phyloP scores from a whole-genome alignment of 2,113 vertebrate species.

The Mirounga angustirostris region DNA sequence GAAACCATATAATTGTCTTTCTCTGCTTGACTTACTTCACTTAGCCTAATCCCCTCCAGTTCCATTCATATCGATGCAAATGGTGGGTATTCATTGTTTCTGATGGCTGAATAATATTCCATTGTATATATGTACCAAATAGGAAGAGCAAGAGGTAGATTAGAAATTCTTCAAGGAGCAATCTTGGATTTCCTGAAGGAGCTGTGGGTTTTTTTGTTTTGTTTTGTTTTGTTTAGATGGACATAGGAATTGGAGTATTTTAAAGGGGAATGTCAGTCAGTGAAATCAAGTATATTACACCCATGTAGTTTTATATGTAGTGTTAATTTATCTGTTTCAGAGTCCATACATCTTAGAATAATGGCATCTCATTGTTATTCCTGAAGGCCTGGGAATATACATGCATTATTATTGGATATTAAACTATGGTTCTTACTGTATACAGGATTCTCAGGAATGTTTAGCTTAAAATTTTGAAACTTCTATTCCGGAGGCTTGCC shows the following conservation, averaged over 20 bases:
- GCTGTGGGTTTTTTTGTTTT: neutral
- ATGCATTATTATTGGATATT: neutral
- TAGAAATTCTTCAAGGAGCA: neutral
- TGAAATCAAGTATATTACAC: neutral
- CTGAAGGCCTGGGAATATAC: neutral
- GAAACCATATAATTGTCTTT: too few species aligned
- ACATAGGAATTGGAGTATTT: conserved; percentile 44
- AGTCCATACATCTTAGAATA: conserved; percentile 2
- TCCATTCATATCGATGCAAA: too few species aligned
- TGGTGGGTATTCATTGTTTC: too few species aligned
- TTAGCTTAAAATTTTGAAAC: conserved; percentile 18
- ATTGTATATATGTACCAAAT: neutral
- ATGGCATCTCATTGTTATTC: neutral
- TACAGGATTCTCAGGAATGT: neutral
- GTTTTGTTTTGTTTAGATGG: neutral
- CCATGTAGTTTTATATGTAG: neutral
- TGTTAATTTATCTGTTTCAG: conserved; percentile 45
- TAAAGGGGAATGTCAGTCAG: neutral
- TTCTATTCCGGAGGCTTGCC: neutral
- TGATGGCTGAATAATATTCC: too few species aligned
- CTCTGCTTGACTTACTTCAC: too few species aligned
- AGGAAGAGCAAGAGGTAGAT: neutral
- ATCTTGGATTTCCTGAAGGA: neutral
- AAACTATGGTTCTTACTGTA: neutral
- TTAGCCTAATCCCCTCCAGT: too few species aligned